Conservation (phyloP, 2,888 invertebrate species). For the Xestia c-nigrum region DNA sequence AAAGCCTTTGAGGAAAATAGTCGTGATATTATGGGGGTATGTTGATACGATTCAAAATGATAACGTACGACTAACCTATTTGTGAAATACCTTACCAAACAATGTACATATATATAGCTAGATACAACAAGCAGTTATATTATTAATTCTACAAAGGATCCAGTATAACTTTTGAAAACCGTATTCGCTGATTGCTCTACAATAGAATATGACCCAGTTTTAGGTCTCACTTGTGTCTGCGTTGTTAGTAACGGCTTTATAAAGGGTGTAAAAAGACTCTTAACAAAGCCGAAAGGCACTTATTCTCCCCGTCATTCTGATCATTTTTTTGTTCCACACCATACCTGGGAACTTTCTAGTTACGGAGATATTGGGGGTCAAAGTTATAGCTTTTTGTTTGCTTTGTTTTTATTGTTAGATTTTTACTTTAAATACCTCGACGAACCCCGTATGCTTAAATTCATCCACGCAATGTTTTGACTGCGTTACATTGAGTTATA, state of each 20-base stretch:
- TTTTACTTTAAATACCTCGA: no score
- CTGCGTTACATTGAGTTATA: no score
- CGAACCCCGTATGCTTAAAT: no score
- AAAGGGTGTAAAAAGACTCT: no score
- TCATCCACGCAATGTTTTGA: no score
- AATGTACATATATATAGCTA: not conserved
- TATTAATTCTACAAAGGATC: conserved; percentile 20
- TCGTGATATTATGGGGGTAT: not conserved
- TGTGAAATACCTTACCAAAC: not conserved
- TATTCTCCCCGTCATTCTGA: no score
- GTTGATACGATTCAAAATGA: not conserved
- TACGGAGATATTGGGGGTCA: no score
- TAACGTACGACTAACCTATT: not conserved
- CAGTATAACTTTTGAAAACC: conserved; percentile 23
- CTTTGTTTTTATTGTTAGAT: no score
- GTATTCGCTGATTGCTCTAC: conserved; percentile 27
- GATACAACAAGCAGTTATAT: not conserved
- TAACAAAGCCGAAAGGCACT: no score
- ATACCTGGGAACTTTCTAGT: no score
- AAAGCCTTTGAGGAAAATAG: not conserved
- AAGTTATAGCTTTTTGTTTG: no score
- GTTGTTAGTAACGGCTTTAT: not conserved
- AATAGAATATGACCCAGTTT: conserved; percentile 38
- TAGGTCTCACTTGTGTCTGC: not conserved
- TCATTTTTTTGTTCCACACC: no score